Percentiles rank a stretch among this genome's conserved stretches.
These are phyloP conservation scores for Gymnocypris eckloni DNA, from an alignment of 2,797 vertebrate genomes.

Conservation along the genomic window DNA sequence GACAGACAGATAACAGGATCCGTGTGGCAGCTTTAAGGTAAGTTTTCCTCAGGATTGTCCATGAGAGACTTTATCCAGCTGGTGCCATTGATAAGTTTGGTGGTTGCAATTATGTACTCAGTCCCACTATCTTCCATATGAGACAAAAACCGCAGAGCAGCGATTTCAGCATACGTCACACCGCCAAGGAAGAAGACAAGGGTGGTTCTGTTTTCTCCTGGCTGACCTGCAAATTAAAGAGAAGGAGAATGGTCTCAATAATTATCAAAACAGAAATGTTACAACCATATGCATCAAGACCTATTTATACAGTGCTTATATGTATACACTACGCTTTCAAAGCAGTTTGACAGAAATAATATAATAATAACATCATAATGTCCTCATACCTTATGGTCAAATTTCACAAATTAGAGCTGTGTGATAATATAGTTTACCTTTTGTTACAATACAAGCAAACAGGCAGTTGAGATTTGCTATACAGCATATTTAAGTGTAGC, in stretches of 20 bases:
- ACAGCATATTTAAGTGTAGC: too few relatives aligned
- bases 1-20: too few relatives aligned
- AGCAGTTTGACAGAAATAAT: not conserved
- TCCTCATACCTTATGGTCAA: not conserved
- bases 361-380: not conserved
- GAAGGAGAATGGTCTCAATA: not conserved
- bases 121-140: slow-evolving; percentile 97
- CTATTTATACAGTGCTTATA: not conserved
- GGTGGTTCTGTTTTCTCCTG: slow-evolving; percentile 93
- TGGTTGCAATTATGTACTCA: slow-evolving; percentile 95
- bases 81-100: slow-evolving; percentile 94
- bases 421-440: too few relatives aligned
- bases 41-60: slow-evolving; percentile 86
- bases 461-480: too few relatives aligned
- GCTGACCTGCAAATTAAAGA: slow-evolving; percentile 83
- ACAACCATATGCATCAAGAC: not conserved
- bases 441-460: too few relatives aligned
- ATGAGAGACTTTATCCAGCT: slow-evolving; percentile 95
- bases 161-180: slow-evolving; percentile 94
- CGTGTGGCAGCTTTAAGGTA: slow-evolving; percentile 58
- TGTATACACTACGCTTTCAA: not conserved
- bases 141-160: slow-evolving; percentile 93
- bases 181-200: slow-evolving; percentile 97
- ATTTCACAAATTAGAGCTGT: too few relatives aligned
- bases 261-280: not conserved